phyloP scores from a whole-genome alignment of 2,797 vertebrate species.

The Microchirus variegatus region DNA sequence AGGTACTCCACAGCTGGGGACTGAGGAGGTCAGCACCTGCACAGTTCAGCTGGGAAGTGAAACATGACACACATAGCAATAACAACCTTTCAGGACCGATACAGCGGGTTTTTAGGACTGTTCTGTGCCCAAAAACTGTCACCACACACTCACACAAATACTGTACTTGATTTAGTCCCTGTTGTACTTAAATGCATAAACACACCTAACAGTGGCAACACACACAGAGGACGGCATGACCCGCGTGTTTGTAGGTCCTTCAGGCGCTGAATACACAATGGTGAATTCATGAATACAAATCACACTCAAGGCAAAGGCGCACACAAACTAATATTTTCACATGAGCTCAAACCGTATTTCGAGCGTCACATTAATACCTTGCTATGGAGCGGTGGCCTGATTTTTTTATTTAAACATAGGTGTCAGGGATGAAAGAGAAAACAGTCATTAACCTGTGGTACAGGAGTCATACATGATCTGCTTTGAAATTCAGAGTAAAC shows the following conservation, averaged over 20 bases:
- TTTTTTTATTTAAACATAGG: slow-evolving; percentile 14
- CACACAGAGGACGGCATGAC: slow-evolving; percentile 64
- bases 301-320: slow-evolving; percentile 3
- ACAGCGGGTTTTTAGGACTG: slow-evolving; percentile 1
- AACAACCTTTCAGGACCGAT: slow-evolving; percentile 5
- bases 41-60: slow-evolving; percentile 36
- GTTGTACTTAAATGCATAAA: slow-evolving; percentile 12
- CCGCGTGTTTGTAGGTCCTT: slow-evolving; percentile 58
- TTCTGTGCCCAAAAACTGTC: slow-evolving; percentile 9
- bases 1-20: slow-evolving; percentile 34
- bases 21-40: slow-evolving; percentile 37
- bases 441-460: too few species aligned
- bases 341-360: slow-evolving; percentile 34
- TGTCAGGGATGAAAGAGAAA: slow-evolving; percentile 4
- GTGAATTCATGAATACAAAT: slow-evolving; percentile 72
- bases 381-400: slow-evolving; percentile 6
- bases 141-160: slow-evolving; percentile 8
- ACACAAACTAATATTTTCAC: slow-evolving; percentile 37
- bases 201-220: slow-evolving; percentile 19
- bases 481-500: too few species aligned
- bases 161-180: slow-evolving; percentile 13
- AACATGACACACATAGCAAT: slow-evolving; percentile 35
- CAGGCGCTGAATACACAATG: slow-evolving; percentile 61
- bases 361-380: slow-evolving; percentile 27
- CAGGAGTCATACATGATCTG: neutral